Conservation (phyloP, 2,797 vertebrate species). For the Rhodeus uyekii region DNA sequence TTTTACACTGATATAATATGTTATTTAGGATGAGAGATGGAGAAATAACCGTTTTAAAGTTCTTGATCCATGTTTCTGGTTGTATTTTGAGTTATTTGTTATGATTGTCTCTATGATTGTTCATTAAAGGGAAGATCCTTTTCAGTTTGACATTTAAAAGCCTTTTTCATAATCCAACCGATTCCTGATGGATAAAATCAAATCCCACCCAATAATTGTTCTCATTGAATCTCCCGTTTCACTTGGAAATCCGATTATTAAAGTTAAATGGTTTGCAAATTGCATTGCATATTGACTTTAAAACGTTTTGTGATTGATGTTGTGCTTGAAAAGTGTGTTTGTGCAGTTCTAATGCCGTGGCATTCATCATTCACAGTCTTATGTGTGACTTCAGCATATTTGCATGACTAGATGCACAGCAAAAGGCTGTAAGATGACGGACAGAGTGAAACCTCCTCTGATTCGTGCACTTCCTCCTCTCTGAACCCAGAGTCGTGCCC, state of each 20-base stretch:
- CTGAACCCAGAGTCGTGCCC: conserved; percentile 22
- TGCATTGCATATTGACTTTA: background rate
- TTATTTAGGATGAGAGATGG: background rate
- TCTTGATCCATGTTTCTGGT: background rate
- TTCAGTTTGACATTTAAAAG: background rate
- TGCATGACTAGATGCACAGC: background rate
- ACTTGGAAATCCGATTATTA: background rate
- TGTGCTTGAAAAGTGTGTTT: background rate
- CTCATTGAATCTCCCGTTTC: background rate
- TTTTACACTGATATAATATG: background rate
- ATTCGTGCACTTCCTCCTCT: background rate
- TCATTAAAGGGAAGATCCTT: background rate
- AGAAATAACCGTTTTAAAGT: background rate
- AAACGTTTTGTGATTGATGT: background rate
- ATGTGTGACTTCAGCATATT: background rate
- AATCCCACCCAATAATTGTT: background rate
- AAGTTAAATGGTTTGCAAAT: background rate
- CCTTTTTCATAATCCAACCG: background rate
- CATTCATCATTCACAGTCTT: background rate
- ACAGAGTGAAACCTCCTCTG: conserved; percentile 33
- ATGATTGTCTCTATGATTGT: background rate
- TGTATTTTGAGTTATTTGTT: background rate
- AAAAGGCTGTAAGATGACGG: conserved; percentile 30
- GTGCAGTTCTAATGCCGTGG: background rate
- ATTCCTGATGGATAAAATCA: background rate